Percentiles rank a stretch among this genome's conserved stretches.
Evolutionary conservation across 2,797 vertebrate species (phyloP).

Genomic region (Muraenolepis orangiensis): DNA sequence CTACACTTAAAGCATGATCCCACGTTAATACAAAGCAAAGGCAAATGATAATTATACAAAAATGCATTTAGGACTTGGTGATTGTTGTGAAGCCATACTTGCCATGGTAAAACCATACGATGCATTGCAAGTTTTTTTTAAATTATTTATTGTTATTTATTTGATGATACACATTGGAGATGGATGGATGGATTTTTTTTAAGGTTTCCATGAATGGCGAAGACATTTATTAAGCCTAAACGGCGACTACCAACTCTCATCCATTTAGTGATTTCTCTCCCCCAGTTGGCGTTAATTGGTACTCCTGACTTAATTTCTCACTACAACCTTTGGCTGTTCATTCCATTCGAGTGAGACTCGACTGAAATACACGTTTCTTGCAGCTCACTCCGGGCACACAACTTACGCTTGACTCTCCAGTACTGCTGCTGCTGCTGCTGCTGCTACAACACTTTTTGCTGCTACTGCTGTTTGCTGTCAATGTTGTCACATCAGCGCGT

Average conservation of each 20-base stretch:
- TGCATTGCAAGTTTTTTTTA: constrained; percentile 16
- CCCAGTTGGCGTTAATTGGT: neutral
- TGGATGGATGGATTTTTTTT: constrained; percentile 1
- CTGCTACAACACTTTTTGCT: constrained; percentile 45
- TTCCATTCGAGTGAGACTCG: constrained; percentile 1
- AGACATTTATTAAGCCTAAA: neutral
- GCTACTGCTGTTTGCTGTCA: constrained; percentile 57
- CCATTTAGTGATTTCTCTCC: neutral
- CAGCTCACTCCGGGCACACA: constrained; percentile 25
- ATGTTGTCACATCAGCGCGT: constrained; percentile 31
- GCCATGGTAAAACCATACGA: constrained; percentile 10
- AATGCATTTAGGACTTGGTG: constrained; percentile 37
- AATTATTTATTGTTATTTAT: constrained; percentile 48
- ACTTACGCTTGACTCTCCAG: constrained; percentile 26
- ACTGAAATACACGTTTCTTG: constrained; percentile 12
- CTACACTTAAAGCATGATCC: neutral
- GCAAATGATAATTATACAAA: neutral
- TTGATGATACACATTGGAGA: constrained; percentile 29
- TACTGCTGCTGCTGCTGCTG: too few species aligned
- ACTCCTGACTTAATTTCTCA: neutral
- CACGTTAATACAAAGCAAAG: neutral
- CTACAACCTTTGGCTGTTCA: neutral
- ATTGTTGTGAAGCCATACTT: constrained; percentile 34
- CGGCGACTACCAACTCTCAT: neutral
- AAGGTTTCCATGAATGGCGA: constrained; percentile 10